Evolutionary conservation across 2,888 invertebrate species (phyloP), one percentile per base, ranked within the genome.

Genomic region (Microplitis manilae): DNA sequence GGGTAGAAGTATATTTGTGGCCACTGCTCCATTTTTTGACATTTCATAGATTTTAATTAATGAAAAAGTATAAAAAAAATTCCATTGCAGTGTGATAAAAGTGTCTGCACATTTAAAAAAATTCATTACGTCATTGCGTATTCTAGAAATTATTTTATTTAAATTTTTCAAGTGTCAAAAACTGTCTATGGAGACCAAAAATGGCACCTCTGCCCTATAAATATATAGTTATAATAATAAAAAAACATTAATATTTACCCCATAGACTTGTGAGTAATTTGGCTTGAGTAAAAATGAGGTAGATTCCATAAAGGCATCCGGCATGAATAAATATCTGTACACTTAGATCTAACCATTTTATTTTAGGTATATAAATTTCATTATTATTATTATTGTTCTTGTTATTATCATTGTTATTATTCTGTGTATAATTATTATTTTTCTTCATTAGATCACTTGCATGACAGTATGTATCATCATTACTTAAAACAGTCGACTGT

Each of bases 301-400:
- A 94, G 62, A 95, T 80, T 81, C 95, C 95, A 86, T 95, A 95
- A 61, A 95, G 82, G 80, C 93, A 92, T 50, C 95, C 95, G 77
- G 87, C 87, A 89, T 96, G 96, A 85, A 96, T 91, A 82, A 93
- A 93, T 79, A 94, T 83, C 90, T 95, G 95, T 20, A 92, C 95
- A 15, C 90, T 86, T 1, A 95, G 90, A 87, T 96, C 95, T 0
- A 93, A 94, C 95, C 95, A 96, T 87, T 92, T 92, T 77, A 95
- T 93, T 82, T 90, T 90, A 2, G 95, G 91, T 78, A 89, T 90
- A 84, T 94, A 95, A 17, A 65, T 20, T 50, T 50, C 17, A 5
- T 15, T 65, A 13, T 71, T 50, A 50, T 50, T 40, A 5, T 73
- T 39, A 77, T 67, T 68, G 20, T 69, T 74, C 6, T 39, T 13